Conservation (phyloP, 2,797 vertebrate species). For the Ciconia nigra region DNA sequence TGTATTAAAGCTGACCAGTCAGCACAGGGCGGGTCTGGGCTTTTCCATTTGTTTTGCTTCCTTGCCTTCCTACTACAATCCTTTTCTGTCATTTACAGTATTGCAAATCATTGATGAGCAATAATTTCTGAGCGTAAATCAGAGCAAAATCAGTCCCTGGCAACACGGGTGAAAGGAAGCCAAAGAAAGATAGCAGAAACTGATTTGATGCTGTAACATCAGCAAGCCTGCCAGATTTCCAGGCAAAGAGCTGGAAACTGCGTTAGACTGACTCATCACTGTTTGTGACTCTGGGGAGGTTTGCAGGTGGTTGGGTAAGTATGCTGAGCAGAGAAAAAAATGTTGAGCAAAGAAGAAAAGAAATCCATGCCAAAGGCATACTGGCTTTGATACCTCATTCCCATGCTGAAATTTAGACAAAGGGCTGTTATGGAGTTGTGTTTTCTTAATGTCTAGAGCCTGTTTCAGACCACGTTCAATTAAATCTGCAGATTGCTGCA, state of each 20-base stretch:
- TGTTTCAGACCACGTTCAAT: neutral
- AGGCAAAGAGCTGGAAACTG: neutral
- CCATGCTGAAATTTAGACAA: slow-evolving; percentile 24
- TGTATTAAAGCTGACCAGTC: neutral
- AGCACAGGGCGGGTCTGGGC: neutral
- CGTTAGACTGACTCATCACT: neutral
- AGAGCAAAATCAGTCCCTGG: neutral
- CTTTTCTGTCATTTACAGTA: neutral
- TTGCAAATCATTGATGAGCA: neutral
- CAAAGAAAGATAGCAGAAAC: neutral
- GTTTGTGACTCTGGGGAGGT: neutral
- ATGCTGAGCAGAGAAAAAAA: neutral
- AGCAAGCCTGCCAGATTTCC: neutral
- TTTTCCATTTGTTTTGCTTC: neutral
- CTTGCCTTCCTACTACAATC: neutral
- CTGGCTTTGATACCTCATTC: neutral
- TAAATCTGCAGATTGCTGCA: neutral
- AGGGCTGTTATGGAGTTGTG: neutral
- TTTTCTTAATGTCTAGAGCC: neutral
- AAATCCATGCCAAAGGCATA: neutral
- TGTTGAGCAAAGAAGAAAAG: slow-evolving; percentile 15
- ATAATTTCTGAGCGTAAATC: neutral
- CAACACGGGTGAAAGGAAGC: neutral
- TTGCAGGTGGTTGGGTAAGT: slow-evolving; percentile 39
- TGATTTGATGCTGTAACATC: neutral